Percentiles rank a stretch among this genome's conserved stretches.
Conservation (phyloP, 64 coral and sea anemone genomes). For the Pocillopora verrucosa region DNA sequence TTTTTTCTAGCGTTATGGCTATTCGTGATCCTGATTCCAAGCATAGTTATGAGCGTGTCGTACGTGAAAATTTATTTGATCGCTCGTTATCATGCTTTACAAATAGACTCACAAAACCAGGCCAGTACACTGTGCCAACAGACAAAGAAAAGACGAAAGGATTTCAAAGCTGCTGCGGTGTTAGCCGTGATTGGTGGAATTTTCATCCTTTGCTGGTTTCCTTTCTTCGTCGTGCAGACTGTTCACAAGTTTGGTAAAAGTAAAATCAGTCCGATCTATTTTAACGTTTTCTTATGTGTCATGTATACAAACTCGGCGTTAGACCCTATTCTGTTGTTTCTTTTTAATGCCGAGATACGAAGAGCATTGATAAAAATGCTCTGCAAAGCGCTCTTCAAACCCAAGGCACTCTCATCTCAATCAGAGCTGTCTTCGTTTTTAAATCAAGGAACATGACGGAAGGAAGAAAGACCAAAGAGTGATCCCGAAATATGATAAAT, state of each 20-base stretch:
- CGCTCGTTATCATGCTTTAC: constrained; percentile 64
- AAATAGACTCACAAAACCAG: constrained; percentile 45
- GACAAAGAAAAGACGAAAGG: constrained; percentile 57
- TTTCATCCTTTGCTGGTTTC: constrained; percentile 92
- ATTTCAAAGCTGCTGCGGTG: constrained; percentile 84
- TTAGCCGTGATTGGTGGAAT: constrained; percentile 93
- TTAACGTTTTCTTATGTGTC: constrained; percentile 84
- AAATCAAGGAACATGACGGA: neutral
- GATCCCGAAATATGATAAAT: neutral
- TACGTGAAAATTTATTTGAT: constrained; percentile 90
- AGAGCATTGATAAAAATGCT: constrained; percentile 71
- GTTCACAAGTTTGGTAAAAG: constrained; percentile 86
- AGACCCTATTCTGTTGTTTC: constrained; percentile 74
- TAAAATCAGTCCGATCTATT: constrained; percentile 79
- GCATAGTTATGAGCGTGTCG: constrained; percentile 71
- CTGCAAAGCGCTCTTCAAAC: constrained; percentile 50
- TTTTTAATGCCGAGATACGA: constrained; percentile 89
- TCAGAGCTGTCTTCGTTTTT: constrained; percentile 22
- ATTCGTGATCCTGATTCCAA: constrained; percentile 90
- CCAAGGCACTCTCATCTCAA: neutral
- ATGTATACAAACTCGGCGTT: constrained; percentile 97
- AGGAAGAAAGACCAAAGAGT: neutral
- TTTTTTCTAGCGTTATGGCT: constrained; percentile 88
- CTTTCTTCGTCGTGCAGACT: constrained; percentile 91
- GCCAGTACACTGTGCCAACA: constrained; percentile 35